A percentile compares a stretch with the other conserved stretches of the same genome.
Conservation (phyloP, 2,797 vertebrate species). For the Paratrypauchen microcephalus region DNA sequence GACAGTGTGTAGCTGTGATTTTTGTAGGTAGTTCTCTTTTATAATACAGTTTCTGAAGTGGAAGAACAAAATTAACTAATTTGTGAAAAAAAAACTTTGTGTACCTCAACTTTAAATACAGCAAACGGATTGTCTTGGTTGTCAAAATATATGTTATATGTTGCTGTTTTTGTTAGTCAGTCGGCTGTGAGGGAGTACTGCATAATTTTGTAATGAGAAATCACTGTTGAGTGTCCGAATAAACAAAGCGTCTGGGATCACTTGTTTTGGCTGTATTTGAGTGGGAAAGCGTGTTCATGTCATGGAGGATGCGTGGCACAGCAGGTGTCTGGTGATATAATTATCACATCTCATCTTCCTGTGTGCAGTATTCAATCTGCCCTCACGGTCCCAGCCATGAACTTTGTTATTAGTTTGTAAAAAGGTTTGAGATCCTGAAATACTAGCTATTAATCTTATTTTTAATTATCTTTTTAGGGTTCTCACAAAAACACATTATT, state of each 20-base stretch:
- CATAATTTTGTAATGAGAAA: constrained; percentile 21
- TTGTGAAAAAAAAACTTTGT: too few species aligned
- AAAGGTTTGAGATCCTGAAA: background rate
- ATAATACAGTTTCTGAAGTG: too few species aligned
- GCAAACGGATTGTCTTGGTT: background rate
- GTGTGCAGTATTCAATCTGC: constrained; percentile 13
- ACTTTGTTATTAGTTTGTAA: background rate
- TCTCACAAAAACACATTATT: too few species aligned
- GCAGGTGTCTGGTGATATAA: constrained; percentile 35
- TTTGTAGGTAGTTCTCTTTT: too few species aligned
- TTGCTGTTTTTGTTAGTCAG: background rate
- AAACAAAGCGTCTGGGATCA: constrained; percentile 52
- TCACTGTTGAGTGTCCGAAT: constrained; percentile 42
- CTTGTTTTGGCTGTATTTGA: constrained; percentile 17
- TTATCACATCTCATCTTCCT: background rate
- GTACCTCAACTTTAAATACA: background rate
- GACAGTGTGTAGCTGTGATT: too few species aligned
- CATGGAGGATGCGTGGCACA: constrained; percentile 10
- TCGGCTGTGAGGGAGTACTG: background rate
- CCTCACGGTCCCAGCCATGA: background rate
- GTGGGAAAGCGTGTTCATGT: background rate
- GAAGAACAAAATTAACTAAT: too few species aligned
- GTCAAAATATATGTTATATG: background rate
- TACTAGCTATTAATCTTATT: too few species aligned
- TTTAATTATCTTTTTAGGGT: too few species aligned